Evolutionary conservation across 1,140 invertebrate species (phyloP).

Genomic region (honey bee (Apis mellifera)): DNA sequence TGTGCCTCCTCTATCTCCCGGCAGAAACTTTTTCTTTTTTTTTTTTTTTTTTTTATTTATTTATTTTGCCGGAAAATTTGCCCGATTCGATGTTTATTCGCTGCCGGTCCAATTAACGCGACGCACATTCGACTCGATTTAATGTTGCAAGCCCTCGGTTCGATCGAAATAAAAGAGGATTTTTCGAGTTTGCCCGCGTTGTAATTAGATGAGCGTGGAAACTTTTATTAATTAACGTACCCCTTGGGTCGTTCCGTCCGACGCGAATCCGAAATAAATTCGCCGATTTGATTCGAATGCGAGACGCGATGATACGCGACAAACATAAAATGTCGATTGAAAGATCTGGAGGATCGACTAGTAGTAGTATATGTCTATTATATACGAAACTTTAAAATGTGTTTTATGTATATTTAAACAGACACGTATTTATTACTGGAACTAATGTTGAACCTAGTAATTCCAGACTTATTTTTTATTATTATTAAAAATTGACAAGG

Average conservation of each 20-base stretch:
- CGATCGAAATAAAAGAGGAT: slow-evolving; percentile 3
- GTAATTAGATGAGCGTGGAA: not conserved
- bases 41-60: not conserved
- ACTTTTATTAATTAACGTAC: slow-evolving; percentile 11
- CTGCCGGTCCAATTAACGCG: not conserved
- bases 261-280: not conserved
- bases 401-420: too few species aligned
- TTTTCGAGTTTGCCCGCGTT: not conserved
- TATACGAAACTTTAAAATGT: too few species aligned
- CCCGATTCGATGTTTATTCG: slow-evolving; percentile 25
- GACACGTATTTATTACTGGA: too few species aligned
- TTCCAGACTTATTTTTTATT: too few species aligned
- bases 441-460: too few species aligned
- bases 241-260: not conserved
- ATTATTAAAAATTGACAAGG: too few species aligned
- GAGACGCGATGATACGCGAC: too few species aligned
- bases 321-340: too few species aligned
- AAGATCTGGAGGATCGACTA: too few species aligned
- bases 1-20: not conserved
- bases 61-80: not conserved
- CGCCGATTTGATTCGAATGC: too few species aligned
- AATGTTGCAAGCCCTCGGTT: slow-evolving; percentile 7
- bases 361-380: too few species aligned
- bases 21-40: not conserved
- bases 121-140: not conserved